Evolutionary conservation across 2,888 invertebrate species (phyloP).

Genomic region (Aphrophora alni): DNA sequence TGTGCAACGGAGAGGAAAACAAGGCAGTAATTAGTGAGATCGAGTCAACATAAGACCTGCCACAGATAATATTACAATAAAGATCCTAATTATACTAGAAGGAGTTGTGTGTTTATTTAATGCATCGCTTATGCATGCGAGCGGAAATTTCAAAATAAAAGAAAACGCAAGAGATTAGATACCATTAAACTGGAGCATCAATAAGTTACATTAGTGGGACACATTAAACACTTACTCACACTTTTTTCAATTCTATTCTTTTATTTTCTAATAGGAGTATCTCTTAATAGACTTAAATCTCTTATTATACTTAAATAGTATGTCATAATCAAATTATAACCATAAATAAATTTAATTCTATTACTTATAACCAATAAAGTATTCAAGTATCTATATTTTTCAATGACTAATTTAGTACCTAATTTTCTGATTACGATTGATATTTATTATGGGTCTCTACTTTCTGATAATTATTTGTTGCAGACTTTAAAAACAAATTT

Average conservation of each 20-base stretch:
- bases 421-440: too few species aligned
- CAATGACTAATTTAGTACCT: too few species aligned
- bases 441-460: too few species aligned
- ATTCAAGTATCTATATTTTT: too few species aligned
- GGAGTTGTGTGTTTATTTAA: not conserved
- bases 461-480: too few species aligned
- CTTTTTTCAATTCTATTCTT: not conserved
- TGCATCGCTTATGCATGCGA: not conserved
- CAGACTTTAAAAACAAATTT: too few species aligned
- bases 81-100: not conserved
- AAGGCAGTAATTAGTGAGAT: not conserved
- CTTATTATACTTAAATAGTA: too few species aligned
- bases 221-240: not conserved
- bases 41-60: not conserved
- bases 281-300: too few species aligned
- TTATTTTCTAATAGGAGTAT: too few species aligned
- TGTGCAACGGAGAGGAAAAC: conserved; percentile 44
- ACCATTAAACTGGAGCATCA: not conserved
- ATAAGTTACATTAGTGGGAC: not conserved
- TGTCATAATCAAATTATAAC: too few species aligned
- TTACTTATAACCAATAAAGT: too few species aligned
- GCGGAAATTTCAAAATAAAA: not conserved
- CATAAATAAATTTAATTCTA: too few species aligned
- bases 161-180: not conserved
- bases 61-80: not conserved